Evolutionary conservation across 2,113 vertebrate genomes (phyloP).

Genomic region (Pteronura brasiliensis): DNA sequence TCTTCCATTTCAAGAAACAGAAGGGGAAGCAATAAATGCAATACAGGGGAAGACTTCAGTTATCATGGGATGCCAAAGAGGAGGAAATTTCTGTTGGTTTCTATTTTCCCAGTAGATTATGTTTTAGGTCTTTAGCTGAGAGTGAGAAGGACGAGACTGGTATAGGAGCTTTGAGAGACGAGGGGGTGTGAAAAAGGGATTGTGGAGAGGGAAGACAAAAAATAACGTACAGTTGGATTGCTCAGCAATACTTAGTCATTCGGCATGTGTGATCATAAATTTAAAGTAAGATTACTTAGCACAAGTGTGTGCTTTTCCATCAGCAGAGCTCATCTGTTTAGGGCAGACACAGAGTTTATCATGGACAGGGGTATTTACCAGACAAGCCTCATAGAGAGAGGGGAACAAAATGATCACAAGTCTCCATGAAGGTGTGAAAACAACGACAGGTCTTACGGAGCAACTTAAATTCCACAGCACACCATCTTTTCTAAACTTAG

Average conservation of each 20-base stretch:
- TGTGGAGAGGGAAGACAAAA: not conserved
- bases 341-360: not conserved
- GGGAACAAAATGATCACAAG: rapidly evolving
- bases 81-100: not conserved
- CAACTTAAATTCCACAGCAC: not conserved
- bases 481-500: not conserved
- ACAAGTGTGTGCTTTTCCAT: not conserved
- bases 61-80: not conserved
- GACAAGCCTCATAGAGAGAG: not conserved
- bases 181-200: not conserved
- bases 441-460: not conserved
- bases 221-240: not conserved
- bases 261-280: not conserved
- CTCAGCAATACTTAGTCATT: not conserved
- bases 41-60: not conserved
- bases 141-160: not conserved
- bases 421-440: not conserved
- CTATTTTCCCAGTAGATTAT: not conserved
- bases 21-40: not conserved
- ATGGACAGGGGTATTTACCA: not conserved
- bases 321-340: not conserved
- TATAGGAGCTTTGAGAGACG: not conserved
- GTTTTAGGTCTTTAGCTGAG: not conserved
- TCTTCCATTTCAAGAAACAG: not conserved
- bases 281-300: not conserved